Percentiles rank a stretch among this genome's conserved stretches.
These are phyloP conservation scores for Stratiolaelaps scimitus DNA, from an alignment of 1,140 invertebrate genomes.

Conservation along the genomic window DNA sequence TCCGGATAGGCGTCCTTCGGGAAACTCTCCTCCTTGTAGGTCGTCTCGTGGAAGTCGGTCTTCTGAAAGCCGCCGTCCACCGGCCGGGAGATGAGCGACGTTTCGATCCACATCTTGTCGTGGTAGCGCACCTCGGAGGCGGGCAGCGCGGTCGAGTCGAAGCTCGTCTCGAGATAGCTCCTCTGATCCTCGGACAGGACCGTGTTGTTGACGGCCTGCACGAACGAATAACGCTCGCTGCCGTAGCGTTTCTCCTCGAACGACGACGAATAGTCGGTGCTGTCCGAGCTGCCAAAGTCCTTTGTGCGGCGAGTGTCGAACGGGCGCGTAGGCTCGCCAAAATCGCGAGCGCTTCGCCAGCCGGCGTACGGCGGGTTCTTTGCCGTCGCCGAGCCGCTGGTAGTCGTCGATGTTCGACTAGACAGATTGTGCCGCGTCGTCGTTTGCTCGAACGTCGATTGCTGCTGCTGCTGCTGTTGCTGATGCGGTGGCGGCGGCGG, in stretches of 20 bases:
- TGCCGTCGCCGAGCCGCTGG: neutral
- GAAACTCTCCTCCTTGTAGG: neutral
- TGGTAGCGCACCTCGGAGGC: slow-evolving; percentile 9
- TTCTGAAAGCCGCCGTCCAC: neutral
- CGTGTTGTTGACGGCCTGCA: slow-evolving; percentile 25
- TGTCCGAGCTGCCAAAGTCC: neutral
- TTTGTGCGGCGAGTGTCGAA: no score
- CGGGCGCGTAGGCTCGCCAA: neutral
- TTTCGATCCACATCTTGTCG: slow-evolving; percentile 22
- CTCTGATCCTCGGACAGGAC: slow-evolving; percentile 15
- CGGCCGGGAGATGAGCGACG: slow-evolving; percentile 10
- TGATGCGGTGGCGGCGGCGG: no score
- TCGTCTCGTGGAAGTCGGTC: slow-evolving; percentile 13
- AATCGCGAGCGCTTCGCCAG: neutral
- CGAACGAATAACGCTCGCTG: slow-evolving; percentile 15
- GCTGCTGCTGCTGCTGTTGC: no score
- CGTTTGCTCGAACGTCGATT: no score
- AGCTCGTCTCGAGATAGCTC: slow-evolving; percentile 21
- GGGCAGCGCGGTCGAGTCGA: neutral
- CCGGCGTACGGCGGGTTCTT: slow-evolving; percentile 2
- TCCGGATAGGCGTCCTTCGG: neutral
- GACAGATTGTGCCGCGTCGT: neutral
- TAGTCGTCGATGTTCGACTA: neutral
- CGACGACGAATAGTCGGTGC: slow-evolving; percentile 16
- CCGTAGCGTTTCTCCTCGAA: slow-evolving; percentile 20